Conservation (phyloP, 2,113 vertebrate species). For the Rhagologus leucostigma region DNA sequence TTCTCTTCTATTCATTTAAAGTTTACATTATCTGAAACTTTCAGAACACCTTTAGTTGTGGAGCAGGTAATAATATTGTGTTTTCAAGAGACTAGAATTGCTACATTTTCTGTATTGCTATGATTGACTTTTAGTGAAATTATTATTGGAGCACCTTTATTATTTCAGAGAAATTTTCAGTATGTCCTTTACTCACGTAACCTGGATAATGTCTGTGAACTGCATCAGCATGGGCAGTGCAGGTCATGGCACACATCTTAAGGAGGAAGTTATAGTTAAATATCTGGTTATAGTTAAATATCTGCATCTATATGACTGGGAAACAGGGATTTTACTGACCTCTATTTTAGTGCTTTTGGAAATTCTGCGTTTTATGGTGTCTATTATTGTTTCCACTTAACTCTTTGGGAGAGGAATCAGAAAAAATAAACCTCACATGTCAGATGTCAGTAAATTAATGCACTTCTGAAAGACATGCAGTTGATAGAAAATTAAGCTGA, state of each 20-base stretch:
- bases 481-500: not conserved
- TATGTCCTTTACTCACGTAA: accelerated
- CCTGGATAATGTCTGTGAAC: not conserved
- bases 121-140: not conserved
- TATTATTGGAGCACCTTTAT: not conserved
- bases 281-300: not conserved
- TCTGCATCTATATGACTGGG: not conserved
- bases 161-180: not conserved
- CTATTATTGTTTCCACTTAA: not conserved
- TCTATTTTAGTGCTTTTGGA: not conserved
- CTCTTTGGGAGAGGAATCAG: not conserved
- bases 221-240: not conserved
- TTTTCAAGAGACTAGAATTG: not conserved
- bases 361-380: not conserved
- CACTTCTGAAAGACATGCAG: not conserved
- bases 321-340: not conserved
- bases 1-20: not conserved
- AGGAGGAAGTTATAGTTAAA: not conserved
- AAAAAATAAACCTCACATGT: not conserved
- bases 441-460: not conserved
- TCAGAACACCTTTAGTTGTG: not conserved
- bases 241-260: not conserved
- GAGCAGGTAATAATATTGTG: not conserved
- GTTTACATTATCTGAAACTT: not conserved
- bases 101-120: not conserved